phyloP scores from a whole-genome alignment of 2,888 invertebrate species.

The Agrotis segetum region DNA sequence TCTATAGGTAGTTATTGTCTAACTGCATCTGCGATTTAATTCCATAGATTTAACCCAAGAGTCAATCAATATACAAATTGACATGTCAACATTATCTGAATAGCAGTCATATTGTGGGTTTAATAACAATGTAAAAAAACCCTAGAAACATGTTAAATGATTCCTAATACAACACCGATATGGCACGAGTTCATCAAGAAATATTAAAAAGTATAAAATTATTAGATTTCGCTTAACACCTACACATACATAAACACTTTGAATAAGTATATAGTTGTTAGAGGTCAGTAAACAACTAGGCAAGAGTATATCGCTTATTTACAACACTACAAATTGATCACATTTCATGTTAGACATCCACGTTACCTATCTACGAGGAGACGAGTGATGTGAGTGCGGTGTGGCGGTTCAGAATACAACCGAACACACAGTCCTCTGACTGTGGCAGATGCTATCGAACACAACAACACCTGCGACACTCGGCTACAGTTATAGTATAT shows the following conservation, averaged over 20 bases:
- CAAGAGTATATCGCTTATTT: constrained; percentile 53
- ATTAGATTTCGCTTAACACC: constrained; percentile 5
- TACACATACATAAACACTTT: constrained; percentile 6
- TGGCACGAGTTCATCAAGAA: constrained; percentile 42
- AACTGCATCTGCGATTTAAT: not conserved
- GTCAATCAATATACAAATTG: not conserved
- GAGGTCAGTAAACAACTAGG: constrained; percentile 32
- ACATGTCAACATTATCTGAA: not conserved
- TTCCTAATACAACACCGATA: constrained; percentile 27
- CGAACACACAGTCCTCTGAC: not conserved
- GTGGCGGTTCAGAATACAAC: too few species aligned
- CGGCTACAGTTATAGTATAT: not conserved
- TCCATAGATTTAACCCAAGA: not conserved
- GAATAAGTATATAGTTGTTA: constrained; percentile 16
- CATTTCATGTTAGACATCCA: constrained; percentile 38
- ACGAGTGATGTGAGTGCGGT: not conserved
- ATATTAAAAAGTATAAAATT: not conserved
- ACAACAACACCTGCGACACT: not conserved
- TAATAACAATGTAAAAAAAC: not conserved
- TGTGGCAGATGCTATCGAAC: not conserved
- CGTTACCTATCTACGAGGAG: constrained; percentile 4
- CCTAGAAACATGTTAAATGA: not conserved
- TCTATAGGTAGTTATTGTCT: not conserved
- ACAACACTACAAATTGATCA: constrained; percentile 40
- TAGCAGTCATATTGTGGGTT: not conserved